Base-by-base conservation (phyloP, 1,140 invertebrate genomes). In the Yoshiicerus persimilis region DNA sequence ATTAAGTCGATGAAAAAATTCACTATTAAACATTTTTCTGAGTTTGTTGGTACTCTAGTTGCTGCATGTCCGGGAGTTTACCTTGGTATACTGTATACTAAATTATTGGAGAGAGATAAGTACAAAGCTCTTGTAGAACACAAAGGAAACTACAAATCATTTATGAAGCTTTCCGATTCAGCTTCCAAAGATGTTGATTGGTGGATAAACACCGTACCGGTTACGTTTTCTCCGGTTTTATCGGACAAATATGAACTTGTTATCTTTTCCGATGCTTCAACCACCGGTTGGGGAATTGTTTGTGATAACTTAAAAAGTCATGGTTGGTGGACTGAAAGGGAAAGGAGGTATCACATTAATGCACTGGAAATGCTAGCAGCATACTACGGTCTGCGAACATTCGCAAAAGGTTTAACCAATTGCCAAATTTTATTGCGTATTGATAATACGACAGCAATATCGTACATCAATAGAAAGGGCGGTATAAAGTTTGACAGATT, bases 381-480 rank as follows among this genome's bases (percentile, higher is more conserved):
- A 9, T 77, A 25, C 4, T 86, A 87, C 34, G 38, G 36, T 34
- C 27, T 89, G 10, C 25, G 66, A 3, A 36, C 23, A 1, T 87
- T 87, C 10, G 20, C n/a, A 2, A 70, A 27, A 8, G 66, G 62
- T 2, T 1, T 27, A 13, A 86, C 10, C 20, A 86, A 87, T 39
- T 70, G 36, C 83, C 20, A 86, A 13, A 86, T 89, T 3, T 38
- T 89, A 2, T 20, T 86, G 0, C 20, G 86, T 2, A 41, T 86
- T 9, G 88, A 89, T 32, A 89, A 85, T 66, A 87, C 86, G 0
- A 86, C 84, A 25, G 88, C 88, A 64, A 30, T 89, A 8, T 36
- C 86, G 0, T 89, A 89, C 23, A 41, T 89, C 1, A 89, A 89
- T 64, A 75, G 41, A 64, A 30, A 36, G 23, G 88, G 88, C 4